Conservation (phyloP, 2,113 vertebrate species). For the Empidonax traillii region DNA sequence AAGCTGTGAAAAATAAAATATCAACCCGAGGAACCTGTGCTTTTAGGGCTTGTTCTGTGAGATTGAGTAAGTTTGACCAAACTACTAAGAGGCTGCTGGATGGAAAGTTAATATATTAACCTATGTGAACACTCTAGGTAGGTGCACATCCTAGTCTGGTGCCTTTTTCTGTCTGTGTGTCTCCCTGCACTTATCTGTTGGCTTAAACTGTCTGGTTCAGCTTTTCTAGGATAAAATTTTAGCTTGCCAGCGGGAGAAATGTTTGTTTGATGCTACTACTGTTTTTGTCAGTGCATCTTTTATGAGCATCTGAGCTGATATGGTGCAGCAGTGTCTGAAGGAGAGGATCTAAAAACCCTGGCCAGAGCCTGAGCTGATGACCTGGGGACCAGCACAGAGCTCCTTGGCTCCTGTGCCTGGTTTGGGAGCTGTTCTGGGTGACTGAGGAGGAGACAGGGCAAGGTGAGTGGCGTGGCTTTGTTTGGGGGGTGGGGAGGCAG, state of each 20-base stretch:
- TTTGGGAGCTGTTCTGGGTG: not conserved
- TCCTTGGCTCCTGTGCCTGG: not conserved
- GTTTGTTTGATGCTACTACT: not conserved
- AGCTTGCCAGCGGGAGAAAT: not conserved
- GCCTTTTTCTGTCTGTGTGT: not conserved
- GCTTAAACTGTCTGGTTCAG: not conserved
- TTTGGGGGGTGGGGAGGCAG: not conserved
- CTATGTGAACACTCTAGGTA: not conserved
- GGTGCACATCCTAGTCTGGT: not conserved
- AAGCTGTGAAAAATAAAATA: constrained; percentile 24
- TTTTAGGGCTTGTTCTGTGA: not conserved
- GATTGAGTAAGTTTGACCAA: not conserved
- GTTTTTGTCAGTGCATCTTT: not conserved
- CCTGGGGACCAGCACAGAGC: not conserved
- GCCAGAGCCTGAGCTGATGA: not conserved
- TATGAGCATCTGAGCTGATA: not conserved
- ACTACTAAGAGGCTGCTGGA: not conserved
- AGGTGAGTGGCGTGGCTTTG: not conserved
- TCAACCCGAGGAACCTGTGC: not conserved
- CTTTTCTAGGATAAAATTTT: not conserved
- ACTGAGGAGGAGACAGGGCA: not conserved
- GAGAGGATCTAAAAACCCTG: not conserved
- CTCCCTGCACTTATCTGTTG: not conserved
- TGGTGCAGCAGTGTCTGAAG: not conserved
- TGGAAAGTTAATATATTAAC: not conserved